Base-by-base conservation (phyloP, 2,113 vertebrate genomes). In the Nothobranchius kuhntae region DNA sequence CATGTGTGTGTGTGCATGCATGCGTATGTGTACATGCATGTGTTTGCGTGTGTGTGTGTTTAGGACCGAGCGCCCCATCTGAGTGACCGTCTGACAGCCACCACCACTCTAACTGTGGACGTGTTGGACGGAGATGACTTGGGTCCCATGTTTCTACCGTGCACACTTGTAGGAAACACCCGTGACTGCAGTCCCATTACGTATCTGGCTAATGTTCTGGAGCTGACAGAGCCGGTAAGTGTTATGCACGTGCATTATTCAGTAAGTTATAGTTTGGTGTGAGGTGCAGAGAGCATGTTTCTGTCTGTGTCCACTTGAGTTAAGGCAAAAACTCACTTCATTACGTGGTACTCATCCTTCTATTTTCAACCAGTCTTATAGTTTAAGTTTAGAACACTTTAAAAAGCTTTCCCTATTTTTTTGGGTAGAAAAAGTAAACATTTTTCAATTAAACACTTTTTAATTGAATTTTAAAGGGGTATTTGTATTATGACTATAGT, bases 91-190 rank as follows among this genome's bases (percentile, higher is more conserved):
- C 89, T 92, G 21, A 98, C 96, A 0, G 95, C 95, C 72, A 98
- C 97, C 9, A 94, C 96, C 40, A 99, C 96, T 0, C 94, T 99
- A 48, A 99, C 95, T 0, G 95, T 99, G 56, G 96, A 98, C 0
- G 90, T 99, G 15, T 91, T 98, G 1, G 98, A 99, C 3, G 98
- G 97, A 2, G 98, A 99, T 2, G 98, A 99, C 77, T 58, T 99
- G 87, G 98, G 98, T 9, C 98, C 98, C 0, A 93, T 98, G 94
- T 99, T 99, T 74, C 94, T 99, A 26, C 97, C 98, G 3, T 99
- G 98, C 62, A 89, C 92, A 0, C 89, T 95, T 6, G 95, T 99
- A 67, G 94, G 91, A 73, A 96, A 94, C 35, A 98, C 96, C 1
- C 94, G 92, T 0, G 96, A 99, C 79, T 99, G 98, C 53, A 94